A percentile compares a stretch with the other conserved stretches of the same genome.
Conservation (phyloP, 1,140 invertebrate genomes). For the Drosophila lini region DNA sequence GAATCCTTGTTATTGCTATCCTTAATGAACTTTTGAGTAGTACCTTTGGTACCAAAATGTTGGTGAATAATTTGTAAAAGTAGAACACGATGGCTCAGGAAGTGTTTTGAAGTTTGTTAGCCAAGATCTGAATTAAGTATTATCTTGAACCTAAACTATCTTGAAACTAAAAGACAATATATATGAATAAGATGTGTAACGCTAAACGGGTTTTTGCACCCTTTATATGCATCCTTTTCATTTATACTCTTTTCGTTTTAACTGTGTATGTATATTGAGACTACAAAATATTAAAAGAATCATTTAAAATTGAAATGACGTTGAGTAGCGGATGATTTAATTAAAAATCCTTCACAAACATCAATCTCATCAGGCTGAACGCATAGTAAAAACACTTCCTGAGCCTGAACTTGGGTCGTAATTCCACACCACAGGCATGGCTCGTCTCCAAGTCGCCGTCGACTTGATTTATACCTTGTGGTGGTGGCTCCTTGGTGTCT, state of each 20-base stretch:
- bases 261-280: background rate
- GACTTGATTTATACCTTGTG: slow-evolving; percentile 62
- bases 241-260: background rate
- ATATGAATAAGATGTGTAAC: background rate
- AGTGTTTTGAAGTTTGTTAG: background rate
- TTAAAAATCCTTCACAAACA: background rate
- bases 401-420: slow-evolving; percentile 20
- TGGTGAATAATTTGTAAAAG: slow-evolving; percentile 2
- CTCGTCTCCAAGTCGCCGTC: slow-evolving; percentile 9
- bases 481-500: slow-evolving; percentile 33
- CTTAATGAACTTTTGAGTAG: background rate
- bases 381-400: slow-evolving; percentile 5
- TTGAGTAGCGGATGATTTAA: background rate
- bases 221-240: background rate
- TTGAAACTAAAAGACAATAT: background rate
- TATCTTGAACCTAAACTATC: too few relatives aligned
- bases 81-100: slow-evolving; percentile 15
- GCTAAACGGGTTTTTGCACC: background rate
- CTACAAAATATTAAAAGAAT: background rate
- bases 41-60: slow-evolving; percentile 19
- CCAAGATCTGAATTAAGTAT: background rate
- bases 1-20: slow-evolving; percentile 1
- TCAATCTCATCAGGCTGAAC: background rate
- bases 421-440: slow-evolving; percentile 10
- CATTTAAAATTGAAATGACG: background rate